These are phyloP conservation scores for Oopsacas minuta DNA, from an alignment of 37 sponge, comb jelly and placozoan genomes.

Conservation along the genomic window DNA sequence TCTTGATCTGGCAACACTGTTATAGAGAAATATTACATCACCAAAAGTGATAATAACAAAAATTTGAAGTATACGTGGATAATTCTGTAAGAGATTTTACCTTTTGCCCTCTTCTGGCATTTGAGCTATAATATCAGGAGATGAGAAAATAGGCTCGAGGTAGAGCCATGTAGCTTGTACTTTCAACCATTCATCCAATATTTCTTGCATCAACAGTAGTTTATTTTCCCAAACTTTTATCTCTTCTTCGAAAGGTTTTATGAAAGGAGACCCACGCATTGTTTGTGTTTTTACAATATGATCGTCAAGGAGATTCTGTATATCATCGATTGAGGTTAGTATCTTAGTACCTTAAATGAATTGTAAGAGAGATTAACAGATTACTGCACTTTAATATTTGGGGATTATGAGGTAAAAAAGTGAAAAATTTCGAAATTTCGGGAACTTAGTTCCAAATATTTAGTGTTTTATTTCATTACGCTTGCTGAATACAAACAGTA, in stretches of 20 bases:
- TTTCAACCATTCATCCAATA: slow-evolving; percentile 98
- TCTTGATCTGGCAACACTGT: neutral
- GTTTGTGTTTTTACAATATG: slow-evolving; percentile 99
- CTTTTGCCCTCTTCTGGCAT: slow-evolving; percentile 97
- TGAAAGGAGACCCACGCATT: slow-evolving; percentile 98
- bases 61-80: too few species aligned
- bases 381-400: too few species aligned
- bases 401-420: too few species aligned
- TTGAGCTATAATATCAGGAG: slow-evolving; percentile 99
- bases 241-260: slow-evolving; percentile 84
- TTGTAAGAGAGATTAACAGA: too few species aligned
- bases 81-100: too few species aligned
- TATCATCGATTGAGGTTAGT: slow-evolving; percentile 85
- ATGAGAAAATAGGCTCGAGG: slow-evolving; percentile 98
- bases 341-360: slow-evolving; percentile 98
- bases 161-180: slow-evolving; percentile 99
- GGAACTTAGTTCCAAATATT: too few species aligned
- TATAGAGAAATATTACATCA: neutral
- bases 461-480: too few species aligned
- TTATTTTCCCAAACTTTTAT: slow-evolving; percentile 93
- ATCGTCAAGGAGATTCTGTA: slow-evolving; percentile 93
- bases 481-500: too few species aligned
- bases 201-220: slow-evolving; percentile 87
- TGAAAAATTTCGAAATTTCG: too few species aligned
- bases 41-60: too few species aligned